These are phyloP conservation scores for Chiridota heheva DNA, from an alignment of 35 echinoderm and acorn worm genomes.

Conservation along the genomic window DNA sequence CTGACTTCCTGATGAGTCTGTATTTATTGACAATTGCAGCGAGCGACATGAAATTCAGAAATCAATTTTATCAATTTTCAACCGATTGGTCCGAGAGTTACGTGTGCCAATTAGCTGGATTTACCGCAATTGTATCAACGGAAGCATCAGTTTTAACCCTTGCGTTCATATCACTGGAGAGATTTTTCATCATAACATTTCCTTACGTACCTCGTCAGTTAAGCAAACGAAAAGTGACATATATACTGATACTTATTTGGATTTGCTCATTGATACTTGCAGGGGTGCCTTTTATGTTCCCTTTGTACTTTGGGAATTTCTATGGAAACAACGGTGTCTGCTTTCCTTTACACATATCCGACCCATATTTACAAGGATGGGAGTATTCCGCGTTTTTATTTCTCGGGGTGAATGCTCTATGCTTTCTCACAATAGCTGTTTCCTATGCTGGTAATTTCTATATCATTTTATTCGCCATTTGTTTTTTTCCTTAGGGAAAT, in stretches of 20 bases:
- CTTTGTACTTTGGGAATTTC: constrained; percentile 64
- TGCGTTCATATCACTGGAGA: not conserved
- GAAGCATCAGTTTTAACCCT: constrained; percentile 23
- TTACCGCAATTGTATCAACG: not conserved
- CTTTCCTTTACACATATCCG: constrained; percentile 62
- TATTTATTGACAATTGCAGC: constrained; percentile 23
- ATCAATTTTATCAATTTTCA: not conserved
- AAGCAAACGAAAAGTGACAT: too few relatives aligned
- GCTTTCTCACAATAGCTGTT: constrained; percentile 43
- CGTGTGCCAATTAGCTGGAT: constrained; percentile 19
- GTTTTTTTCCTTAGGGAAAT: too few relatives aligned
- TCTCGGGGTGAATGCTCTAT: constrained; percentile 61
- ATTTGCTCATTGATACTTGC: constrained; percentile 21
- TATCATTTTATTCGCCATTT: not conserved
- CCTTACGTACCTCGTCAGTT: not conserved
- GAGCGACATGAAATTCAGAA: not conserved
- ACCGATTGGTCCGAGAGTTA: not conserved
- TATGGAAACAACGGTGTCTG: constrained; percentile 84
- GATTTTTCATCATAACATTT: not conserved
- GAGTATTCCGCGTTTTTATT: constrained; percentile 71
- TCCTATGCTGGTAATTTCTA: constrained; percentile 55
- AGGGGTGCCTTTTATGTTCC: constrained; percentile 34
- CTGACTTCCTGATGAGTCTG: constrained; percentile 6
- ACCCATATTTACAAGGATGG: constrained; percentile 58
- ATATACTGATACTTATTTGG: constrained; percentile 59